Base-by-base conservation (phyloP, 2,797 vertebrate genomes). In the Hapalemur alaotrensis region DNA sequence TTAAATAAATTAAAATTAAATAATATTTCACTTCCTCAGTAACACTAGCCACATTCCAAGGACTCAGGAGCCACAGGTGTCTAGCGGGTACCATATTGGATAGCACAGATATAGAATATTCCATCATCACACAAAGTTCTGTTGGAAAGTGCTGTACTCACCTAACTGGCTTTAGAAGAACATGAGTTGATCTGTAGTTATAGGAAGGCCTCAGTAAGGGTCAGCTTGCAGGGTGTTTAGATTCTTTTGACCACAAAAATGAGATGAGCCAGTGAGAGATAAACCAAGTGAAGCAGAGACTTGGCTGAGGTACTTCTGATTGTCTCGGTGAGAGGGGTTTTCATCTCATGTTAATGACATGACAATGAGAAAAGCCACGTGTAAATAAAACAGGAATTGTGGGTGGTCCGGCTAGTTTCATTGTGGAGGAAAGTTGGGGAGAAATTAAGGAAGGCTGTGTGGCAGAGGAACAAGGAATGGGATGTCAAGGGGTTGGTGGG, bases 1-100 rank as follows among this genome's bases (percentile, higher is more conserved):
- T 78, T 86, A 89, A 92, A 81, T 95, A 54, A 63, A 57, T 84
- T 80, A 81, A 86, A 83, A 75, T 65, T 7, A 72, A 65, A 41
- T 86, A 81, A 54, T 48, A 61, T 50, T 61, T 59, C 14, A 46
- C 14, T 81, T 94, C 10, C 43, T 63, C 80, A 67, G 28, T 35
- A 73, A 69, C 18, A 78, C 12, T 43, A 82, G 25, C 32, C 63
- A 89, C 48, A 75, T 80, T 75, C 90, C 12, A 82, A 83, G 48
- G 57, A 48, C 15, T 82, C 25, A 67, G 2, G 28, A 72, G 48
- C 20, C 38, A 43, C 38, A 41, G 15, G 80, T 79, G 79, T 25
- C 22, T 54, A 23, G 3, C 25, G 10, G 30, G 35, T 35, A 23
- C 30, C 41, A 11, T 43, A 38, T 20, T 61, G 59, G 46, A 59